These are phyloP conservation scores for Colletes latitarsis DNA, from an alignment of 1,140 invertebrate species.

Conservation along the genomic window DNA sequence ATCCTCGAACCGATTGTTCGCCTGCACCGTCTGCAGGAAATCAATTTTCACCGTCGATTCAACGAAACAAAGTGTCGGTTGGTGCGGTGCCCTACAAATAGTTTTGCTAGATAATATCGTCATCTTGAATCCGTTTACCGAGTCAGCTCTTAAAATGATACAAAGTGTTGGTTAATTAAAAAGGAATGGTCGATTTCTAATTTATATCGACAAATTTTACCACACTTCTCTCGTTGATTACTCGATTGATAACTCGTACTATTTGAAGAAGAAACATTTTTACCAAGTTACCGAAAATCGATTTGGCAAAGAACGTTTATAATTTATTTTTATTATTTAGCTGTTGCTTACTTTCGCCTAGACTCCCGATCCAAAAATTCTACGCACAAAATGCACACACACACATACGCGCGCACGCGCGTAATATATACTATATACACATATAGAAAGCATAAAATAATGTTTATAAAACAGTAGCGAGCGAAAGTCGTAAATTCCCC, in stretches of 20 bases:
- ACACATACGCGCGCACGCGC: not conserved
- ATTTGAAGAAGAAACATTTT: too few species aligned
- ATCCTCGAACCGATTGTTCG: slow-evolving; percentile 9
- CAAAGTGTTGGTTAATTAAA: slow-evolving; percentile 58
- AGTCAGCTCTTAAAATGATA: slow-evolving; percentile 53
- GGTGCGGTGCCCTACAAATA: not conserved
- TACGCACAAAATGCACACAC: not conserved
- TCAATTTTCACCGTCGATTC: slow-evolving; percentile 39
- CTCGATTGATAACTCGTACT: too few species aligned
- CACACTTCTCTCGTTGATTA: too few species aligned
- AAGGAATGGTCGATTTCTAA: slow-evolving; percentile 43
- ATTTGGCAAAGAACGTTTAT: too few species aligned
- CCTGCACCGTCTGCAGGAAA: not conserved
- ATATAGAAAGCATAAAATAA: not conserved
- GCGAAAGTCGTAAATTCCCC: slow-evolving; percentile 35
- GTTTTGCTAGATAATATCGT: slow-evolving; percentile 49
- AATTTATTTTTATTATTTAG: too few species aligned
- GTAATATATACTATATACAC: too few species aligned
- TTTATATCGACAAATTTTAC: not conserved
- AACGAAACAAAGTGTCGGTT: slow-evolving; percentile 36
- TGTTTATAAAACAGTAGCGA: slow-evolving; percentile 25
- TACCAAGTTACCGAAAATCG: too few species aligned
- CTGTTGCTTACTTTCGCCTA: too few species aligned
- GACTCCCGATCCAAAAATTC: too few species aligned
- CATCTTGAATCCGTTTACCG: slow-evolving; percentile 38